Evolutionary conservation across 1,140 invertebrate species (phyloP).

Genomic region (Lepidostoma basale): DNA sequence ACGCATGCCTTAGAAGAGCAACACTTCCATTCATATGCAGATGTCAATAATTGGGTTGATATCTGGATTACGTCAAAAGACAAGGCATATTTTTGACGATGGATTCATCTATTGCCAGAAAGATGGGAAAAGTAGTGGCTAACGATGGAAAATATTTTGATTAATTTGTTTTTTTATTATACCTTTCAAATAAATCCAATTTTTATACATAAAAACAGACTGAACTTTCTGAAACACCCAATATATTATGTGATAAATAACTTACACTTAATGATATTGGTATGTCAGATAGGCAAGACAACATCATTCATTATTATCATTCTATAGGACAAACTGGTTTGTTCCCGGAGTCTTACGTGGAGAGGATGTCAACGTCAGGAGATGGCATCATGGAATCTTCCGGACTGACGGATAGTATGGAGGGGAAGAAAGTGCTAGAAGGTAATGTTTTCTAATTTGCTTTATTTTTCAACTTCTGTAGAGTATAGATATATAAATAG

Average conservation of each 20-base stretch:
- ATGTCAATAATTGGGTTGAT: too few species aligned
- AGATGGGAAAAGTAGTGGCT: too few species aligned
- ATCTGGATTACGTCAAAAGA: too few species aligned
- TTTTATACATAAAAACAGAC: too few species aligned
- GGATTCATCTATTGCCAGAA: too few species aligned
- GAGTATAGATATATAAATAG: too few species aligned
- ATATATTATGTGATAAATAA: background rate
- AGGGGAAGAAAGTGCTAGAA: conserved; percentile 56
- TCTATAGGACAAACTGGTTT: conserved; percentile 78
- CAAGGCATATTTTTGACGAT: too few species aligned
- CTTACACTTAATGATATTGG: background rate
- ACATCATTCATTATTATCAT: background rate
- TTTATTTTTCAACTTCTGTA: background rate
- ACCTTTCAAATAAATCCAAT: too few species aligned
- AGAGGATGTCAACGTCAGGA: conserved; percentile 57
- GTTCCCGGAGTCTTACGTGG: conserved; percentile 97
- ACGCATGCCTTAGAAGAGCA: too few species aligned
- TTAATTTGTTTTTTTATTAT: background rate
- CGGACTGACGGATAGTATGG: conserved; percentile 51
- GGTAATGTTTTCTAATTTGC: conserved; percentile 42
- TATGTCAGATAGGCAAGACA: background rate
- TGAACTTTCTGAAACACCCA: too few species aligned
- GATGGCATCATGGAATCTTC: conserved; percentile 45
- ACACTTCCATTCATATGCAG: too few species aligned
- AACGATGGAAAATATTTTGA: too few species aligned